Evolutionary conservation across 1,140 invertebrate genomes (phyloP), one percentile per base, ranked within the genome.

Genomic region (Rhopalosiphum padi): DNA sequence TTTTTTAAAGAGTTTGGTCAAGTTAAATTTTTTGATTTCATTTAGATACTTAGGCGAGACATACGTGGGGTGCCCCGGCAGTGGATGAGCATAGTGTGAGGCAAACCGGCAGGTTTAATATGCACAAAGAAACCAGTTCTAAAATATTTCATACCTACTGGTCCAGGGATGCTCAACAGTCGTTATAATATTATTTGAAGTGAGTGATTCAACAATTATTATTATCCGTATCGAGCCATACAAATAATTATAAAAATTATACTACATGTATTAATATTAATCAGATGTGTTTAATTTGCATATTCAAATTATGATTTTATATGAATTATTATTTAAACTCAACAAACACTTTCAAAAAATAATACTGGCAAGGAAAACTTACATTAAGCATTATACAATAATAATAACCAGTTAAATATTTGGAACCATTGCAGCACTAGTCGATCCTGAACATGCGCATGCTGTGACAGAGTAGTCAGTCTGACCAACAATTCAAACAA

Each of bases 101-200:
- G 77, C 91, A 53, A 93, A 86, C 91, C 77, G 91, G 91, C 91
- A 93, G 91, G 91, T 93, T 93, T 93, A 93, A 93, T 93, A 93
- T 93, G 77, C 91, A 93, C 91, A 93, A 93, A 93, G 91, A 93
- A 93, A 93, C 91, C 91, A 93, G 91, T 93, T 93, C 91, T 93
- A 85, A 93, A 93, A 93, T 93, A 93, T 86, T 93, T 93, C 91
- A 93, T 93, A 93, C 91, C 91, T 93, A 93, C 82, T 93, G 91
- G 91, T 93, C 91, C 91, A 93, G 91, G 91, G 91, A 93, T 93
- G 91, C 91, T 93, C 91, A 93, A 51, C 37, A 83, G 82, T 93
- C 41, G 82, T 25, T 93, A 85, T 60, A 51, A 92, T 86, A 93
- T 55, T 93, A 18, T 90, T 55, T 41, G 53, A 90, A 90, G 55